Evolutionary conservation across 1,140 invertebrate species (phyloP).

Genomic region (Varroa destructor): DNA sequence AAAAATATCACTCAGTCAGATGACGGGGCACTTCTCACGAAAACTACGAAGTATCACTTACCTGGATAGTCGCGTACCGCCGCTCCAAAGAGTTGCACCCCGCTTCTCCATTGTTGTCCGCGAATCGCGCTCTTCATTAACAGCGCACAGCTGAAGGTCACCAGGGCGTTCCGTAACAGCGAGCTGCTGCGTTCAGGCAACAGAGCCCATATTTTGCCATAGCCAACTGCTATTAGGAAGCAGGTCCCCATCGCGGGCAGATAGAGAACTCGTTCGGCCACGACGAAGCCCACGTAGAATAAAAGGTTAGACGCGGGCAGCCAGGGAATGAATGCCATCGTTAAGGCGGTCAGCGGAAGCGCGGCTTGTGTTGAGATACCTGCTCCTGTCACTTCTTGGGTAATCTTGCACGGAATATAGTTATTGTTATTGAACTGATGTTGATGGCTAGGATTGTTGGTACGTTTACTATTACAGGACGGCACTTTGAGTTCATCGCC

Average conservation of each 20-base stretch:
- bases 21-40: too few species aligned
- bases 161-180: neutral
- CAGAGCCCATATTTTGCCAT: neutral
- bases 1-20: too few species aligned
- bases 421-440: neutral
- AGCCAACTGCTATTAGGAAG: conserved; percentile 47
- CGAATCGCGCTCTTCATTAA: conserved; percentile 23
- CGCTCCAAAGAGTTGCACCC: neutral
- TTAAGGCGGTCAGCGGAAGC: conserved; percentile 37
- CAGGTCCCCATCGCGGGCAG: conserved; percentile 70
- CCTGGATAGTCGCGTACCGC: conserved; percentile 4
- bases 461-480: too few species aligned
- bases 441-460: too few species aligned
- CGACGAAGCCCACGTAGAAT: conserved; percentile 76
- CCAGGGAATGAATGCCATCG: conserved; percentile 63
- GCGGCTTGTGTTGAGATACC: too few species aligned
- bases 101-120: conserved; percentile 2
- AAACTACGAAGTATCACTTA: neutral
- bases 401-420: neutral
- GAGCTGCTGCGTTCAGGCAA: neutral
- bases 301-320: conserved; percentile 72
- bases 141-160: neutral
- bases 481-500: neutral
- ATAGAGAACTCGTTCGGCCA: conserved; percentile 71
- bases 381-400: too few species aligned